Base-by-base conservation (phyloP, 2,113 vertebrate genomes). In the Phyllostomus hastatus region DNA sequence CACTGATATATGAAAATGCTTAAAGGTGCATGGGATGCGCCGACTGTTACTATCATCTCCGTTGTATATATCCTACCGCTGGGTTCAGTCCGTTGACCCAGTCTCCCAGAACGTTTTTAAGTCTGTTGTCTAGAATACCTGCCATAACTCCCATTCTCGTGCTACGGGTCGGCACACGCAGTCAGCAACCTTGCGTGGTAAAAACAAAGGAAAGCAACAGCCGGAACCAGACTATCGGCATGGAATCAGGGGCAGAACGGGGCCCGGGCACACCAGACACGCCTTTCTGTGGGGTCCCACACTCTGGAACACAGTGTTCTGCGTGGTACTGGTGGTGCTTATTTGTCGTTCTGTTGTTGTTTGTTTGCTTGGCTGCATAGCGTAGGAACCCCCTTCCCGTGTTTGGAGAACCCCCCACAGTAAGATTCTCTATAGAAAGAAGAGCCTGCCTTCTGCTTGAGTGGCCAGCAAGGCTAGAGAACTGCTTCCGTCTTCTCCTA, bases 251-350 rank as follows among this genome's bases (percentile, higher is more conserved):
- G 14, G n/a, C 35, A 41, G 59, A 17, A 41, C 26, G 66, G 64
- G 72, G 16, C 38, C 54, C 50, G 43, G 43, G 22, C 4, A 28
- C 22, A 28, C 31, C 26, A 19, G 59, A 38, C 46, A 28, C 15
- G 57, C 59, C 5, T 8, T 35, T 66, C 5, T 52, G 22, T 33
- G 19, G 9, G 50, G 48, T 33, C 52, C 17, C 1, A 4, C 9
- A 15, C 10, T 31, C 9, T 46, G 26, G 9, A 33, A 43, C 26
- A 48, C n/a, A 5, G 0, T 4, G 3, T 76, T 43, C 22, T 66
- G 2, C 19, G 4, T 2, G 20, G 20, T 7, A 0, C 48, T 70
- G 2, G 0, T 4, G 2, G 19, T 33, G 24, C 4, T 7, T 5
- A 2, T 1, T 48, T 43, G 35, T 24, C 31, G 1, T 79, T 88